Conservation (phyloP, 2,888 invertebrate species). For the Ophion costatus region DNA sequence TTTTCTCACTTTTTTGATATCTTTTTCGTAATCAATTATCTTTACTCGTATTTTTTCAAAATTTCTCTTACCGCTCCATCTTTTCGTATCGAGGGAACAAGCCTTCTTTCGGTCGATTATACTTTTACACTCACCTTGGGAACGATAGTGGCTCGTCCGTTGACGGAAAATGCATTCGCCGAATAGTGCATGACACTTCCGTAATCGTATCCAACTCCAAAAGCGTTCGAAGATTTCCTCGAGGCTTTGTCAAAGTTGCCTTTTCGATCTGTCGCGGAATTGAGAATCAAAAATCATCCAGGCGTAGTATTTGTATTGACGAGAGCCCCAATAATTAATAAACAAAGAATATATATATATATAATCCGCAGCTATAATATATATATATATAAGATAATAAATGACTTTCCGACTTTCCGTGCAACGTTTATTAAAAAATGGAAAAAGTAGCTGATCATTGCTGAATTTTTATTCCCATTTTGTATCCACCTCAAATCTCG, state of each 20-base stretch:
- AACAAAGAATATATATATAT: neutral
- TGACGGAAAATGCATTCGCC: conserved; percentile 89
- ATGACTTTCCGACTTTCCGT: neutral
- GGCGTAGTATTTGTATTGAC: neutral
- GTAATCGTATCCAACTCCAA: conserved; percentile 90
- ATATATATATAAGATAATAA: no score
- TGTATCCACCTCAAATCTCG: no score
- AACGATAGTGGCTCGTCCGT: conserved; percentile 89
- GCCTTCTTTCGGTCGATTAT: neutral
- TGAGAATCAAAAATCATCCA: neutral
- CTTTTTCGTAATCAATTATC: neutral
- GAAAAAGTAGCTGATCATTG: neutral
- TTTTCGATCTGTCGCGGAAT: conserved; percentile 84
- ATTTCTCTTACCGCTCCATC: neutral
- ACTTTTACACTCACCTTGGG: conserved; percentile 86
- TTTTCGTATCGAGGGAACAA: no score
- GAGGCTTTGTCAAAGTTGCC: conserved; percentile 90
- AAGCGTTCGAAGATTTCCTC: conserved; percentile 86
- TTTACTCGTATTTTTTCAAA: no score
- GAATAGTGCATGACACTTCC: conserved; percentile 94
- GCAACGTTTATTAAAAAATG: neutral
- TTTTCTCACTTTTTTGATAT: neutral
- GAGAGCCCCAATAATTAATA: neutral
- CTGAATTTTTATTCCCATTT: no score
- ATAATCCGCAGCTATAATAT: no score